These are phyloP conservation scores for Mythimna loreyi DNA, from an alignment of 2,888 invertebrate genomes.

Conservation along the genomic window DNA sequence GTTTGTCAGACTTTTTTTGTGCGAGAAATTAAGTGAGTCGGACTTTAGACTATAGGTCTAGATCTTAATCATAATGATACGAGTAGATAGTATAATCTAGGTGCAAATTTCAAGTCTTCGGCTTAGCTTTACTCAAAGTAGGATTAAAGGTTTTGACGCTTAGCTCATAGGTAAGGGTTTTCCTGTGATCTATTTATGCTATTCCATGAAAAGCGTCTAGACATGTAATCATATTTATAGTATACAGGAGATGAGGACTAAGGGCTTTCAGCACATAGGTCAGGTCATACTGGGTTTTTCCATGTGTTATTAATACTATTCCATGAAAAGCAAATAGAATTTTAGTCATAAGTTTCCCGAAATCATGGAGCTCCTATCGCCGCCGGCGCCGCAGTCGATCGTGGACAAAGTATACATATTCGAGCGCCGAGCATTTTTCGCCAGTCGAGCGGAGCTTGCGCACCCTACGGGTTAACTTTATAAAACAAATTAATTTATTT, in stretches of 20 bases:
- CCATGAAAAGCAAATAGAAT: not conserved
- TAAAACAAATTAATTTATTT: constrained; percentile 34
- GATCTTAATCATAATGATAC: too few relatives aligned
- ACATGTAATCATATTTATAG: not conserved
- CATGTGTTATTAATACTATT: not conserved
- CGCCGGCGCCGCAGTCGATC: constrained; percentile 57
- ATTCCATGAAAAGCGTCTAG: not conserved
- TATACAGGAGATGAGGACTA: too few relatives aligned
- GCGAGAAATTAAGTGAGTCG: too few relatives aligned
- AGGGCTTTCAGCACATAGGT: not conserved
- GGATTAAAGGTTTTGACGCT: not conserved
- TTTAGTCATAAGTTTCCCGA: constrained; percentile 48
- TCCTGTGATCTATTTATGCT: not conserved
- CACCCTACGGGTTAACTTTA: constrained; percentile 57
- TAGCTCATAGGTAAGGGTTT: not conserved
- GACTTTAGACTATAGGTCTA: too few relatives aligned
- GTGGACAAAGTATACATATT: constrained; percentile 57
- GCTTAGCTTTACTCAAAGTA: not conserved
- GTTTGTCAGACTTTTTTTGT: too few relatives aligned
- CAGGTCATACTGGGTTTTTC: not conserved
- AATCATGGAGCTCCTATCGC: constrained; percentile 61
- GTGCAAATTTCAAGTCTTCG: too few relatives aligned
- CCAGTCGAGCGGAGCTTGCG: constrained; percentile 73
- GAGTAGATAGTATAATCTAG: not conserved
- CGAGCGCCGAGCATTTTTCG: constrained; percentile 59